Base-by-base conservation (phyloP, 2,888 invertebrate genomes). In the Horisme vitalbata region DNA sequence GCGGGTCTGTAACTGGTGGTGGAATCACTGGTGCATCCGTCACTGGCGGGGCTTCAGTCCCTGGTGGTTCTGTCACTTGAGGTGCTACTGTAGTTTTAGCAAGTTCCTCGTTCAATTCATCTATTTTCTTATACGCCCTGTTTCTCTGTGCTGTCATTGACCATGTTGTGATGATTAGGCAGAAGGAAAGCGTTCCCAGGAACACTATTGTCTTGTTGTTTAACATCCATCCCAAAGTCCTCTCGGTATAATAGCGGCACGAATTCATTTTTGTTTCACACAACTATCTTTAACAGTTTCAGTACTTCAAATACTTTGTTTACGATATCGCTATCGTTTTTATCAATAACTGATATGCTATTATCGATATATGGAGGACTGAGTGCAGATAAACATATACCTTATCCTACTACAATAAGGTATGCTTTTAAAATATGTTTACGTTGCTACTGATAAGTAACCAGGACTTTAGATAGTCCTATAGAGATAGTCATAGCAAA, bases 171-270 rank as follows among this genome's bases (percentile, higher is more conserved):
- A 88, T 80, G 23, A 88, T 80, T 3, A 86, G 57, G 35, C 70
- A 77, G 44, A 88, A 88, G 0, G 78, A 79, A 1, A 88, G 50
- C 3, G 83, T 43, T 20, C 71, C 63, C 1, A 88, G 62, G 1
- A 88, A 62, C 2, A 88, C 85, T 27, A 88, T 86, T 0, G 77
- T 46, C 63, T 88, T 88, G 52, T 88, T 88, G 26, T 85, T 78
- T 27, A 81, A 24, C 66, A 78, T 75, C 88, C 88, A 88, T 1
- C 57, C 72, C 2, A 80, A 18, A 0, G 68, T 66, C 23, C 68
- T 65, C 12, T 81, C 74, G 0, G 71, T 71, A 36, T 80, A 83
- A 52, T 82, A 83, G 55, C 65, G 71, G 45, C 75, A 80, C 41
- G 61, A 63, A 48, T 56, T 68, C 60, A 62, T 68, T 36, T 44